These are phyloP conservation scores for Alcis repandata DNA, from an alignment of 2,888 invertebrate species.

Conservation along the genomic window DNA sequence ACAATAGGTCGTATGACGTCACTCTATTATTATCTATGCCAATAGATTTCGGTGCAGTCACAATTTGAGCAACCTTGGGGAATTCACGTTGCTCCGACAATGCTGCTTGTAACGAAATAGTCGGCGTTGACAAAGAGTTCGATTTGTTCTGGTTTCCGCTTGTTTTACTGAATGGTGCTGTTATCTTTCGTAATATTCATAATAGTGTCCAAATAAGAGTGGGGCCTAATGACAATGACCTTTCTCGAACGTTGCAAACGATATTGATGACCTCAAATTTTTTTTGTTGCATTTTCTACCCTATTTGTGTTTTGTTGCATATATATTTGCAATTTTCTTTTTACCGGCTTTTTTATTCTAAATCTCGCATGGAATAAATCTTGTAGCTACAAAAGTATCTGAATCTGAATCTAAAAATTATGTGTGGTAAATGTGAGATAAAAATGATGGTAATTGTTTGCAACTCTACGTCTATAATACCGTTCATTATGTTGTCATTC, in stretches of 20 bases:
- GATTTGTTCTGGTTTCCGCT: constrained; percentile 30
- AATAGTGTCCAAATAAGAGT: not conserved
- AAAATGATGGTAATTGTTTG: no score
- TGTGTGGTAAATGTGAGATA: not conserved
- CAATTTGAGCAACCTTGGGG: constrained; percentile 78
- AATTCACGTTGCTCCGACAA: constrained; percentile 63
- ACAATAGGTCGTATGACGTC: constrained; percentile 42
- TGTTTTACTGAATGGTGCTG: constrained; percentile 11
- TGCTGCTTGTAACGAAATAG: constrained; percentile 33
- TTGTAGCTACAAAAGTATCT: no score
- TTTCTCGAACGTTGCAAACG: not conserved
- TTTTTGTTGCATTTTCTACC: not conserved
- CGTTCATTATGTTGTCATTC: not conserved
- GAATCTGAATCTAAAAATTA: no score
- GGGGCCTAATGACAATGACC: constrained; percentile 1
- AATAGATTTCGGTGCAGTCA: constrained; percentile 42
- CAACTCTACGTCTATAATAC: no score
- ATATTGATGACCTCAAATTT: not conserved
- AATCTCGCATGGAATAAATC: no score
- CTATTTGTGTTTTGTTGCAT: not conserved
- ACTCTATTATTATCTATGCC: constrained; percentile 38
- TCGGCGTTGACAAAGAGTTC: constrained; percentile 28
- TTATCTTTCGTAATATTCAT: constrained; percentile 42
- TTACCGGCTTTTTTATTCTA: not conserved
- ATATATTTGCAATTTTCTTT: not conserved